Evolutionary conservation across 1,140 invertebrate species (phyloP).

Genomic region (Laupala kohalensis): DNA sequence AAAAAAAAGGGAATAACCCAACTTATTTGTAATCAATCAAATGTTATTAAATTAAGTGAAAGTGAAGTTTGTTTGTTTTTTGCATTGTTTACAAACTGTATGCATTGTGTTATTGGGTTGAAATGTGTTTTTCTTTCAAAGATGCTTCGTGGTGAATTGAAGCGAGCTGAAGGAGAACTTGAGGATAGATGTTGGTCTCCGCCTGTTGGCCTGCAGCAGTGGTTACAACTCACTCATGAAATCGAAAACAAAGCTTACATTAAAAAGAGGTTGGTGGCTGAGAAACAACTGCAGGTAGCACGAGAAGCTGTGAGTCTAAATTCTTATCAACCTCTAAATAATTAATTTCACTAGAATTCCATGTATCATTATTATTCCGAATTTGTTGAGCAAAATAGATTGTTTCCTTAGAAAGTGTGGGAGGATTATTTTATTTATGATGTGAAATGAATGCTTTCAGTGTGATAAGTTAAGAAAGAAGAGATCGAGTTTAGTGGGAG

Average conservation of each 20-base stretch:
- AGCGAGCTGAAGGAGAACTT: conserved; percentile 73
- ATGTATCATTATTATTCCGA: background rate
- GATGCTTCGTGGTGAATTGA: conserved; percentile 67
- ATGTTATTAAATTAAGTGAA: too few species aligned
- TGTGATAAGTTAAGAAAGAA: conserved; percentile 89
- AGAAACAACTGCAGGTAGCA: conserved; percentile 73
- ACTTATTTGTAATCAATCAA: too few species aligned
- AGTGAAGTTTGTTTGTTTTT: too few species aligned
- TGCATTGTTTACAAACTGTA: too few species aligned
- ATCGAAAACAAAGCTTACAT: conserved; percentile 79
- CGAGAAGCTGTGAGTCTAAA: conserved; percentile 63
- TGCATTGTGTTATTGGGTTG: too few species aligned
- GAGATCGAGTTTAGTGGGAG: conserved; percentile 80
- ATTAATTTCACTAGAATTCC: background rate
- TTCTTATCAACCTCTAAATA: background rate
- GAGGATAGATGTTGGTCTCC: conserved; percentile 78
- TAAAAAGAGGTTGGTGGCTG: conserved; percentile 70
- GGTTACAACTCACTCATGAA: conserved; percentile 89
- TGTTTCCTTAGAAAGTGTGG: background rate
- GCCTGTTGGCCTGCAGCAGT: conserved; percentile 75
- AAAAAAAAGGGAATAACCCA: too few species aligned
- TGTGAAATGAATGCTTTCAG: conserved; percentile 32
- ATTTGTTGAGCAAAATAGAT: background rate
- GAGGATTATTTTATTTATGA: background rate
- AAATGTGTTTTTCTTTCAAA: conserved; percentile 24